A percentile compares a stretch with the other conserved stretches of the same genome.
phyloP scores from a whole-genome alignment of 2,113 vertebrate genomes.

The Pterocles orientalis region DNA sequence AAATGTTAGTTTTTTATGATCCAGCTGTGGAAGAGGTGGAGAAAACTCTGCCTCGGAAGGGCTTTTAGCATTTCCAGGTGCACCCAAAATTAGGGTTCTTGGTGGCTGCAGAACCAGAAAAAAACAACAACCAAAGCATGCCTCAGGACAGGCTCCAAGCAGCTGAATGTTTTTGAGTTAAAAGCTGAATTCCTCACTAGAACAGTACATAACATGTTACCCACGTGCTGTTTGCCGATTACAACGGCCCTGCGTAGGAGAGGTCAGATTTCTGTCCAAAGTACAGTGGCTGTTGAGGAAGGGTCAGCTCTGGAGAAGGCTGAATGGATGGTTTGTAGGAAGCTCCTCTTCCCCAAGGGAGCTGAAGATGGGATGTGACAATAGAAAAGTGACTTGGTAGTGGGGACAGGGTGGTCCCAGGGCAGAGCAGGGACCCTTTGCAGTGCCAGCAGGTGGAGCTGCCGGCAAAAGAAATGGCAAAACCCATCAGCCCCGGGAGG shows the following conservation, averaged over 20 bases:
- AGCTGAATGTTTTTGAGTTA: not conserved
- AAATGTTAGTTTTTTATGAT: not conserved
- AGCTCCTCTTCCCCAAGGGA: not conserved
- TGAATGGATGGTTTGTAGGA: not conserved
- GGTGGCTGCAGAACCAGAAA: not conserved
- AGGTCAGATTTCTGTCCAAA: not conserved
- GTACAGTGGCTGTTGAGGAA: not conserved
- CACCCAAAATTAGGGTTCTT: not conserved
- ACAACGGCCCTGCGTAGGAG: not conserved
- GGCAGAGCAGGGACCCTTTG: not conserved
- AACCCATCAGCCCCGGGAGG: not conserved
- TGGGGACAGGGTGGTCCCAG: not conserved
- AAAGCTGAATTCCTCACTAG: not conserved
- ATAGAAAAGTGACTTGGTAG: accelerated
- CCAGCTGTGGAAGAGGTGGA: not conserved
- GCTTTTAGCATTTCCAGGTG: not conserved
- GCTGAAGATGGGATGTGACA: not conserved
- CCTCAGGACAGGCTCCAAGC: not conserved
- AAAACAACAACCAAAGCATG: not conserved
- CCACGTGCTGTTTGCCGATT: not conserved
- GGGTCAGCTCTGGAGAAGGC: not conserved
- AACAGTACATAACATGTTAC: not conserved
- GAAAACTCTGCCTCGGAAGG: not conserved
- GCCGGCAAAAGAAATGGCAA: not conserved
- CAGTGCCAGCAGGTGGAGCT: conserved; percentile 60